Evolutionary conservation across 2,113 vertebrate genomes (phyloP).

Genomic region (Rhea americana): DNA sequence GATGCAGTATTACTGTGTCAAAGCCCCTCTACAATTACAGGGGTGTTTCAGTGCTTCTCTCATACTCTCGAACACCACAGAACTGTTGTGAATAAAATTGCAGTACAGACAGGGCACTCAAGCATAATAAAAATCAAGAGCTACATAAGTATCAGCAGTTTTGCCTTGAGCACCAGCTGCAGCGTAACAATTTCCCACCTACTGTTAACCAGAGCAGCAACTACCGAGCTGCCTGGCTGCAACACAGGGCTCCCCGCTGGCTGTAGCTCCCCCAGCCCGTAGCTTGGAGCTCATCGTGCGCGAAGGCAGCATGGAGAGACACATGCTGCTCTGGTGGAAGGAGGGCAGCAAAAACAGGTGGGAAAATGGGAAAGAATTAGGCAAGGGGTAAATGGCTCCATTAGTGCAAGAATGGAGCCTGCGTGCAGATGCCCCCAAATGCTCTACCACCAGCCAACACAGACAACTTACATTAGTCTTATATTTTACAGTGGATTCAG

Average conservation of each 20-base stretch:
- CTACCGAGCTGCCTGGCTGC: neutral
- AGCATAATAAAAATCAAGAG: too few relatives aligned
- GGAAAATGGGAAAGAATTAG: neutral
- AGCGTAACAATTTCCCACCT: neutral
- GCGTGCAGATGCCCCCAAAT: neutral
- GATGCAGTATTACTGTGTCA: neutral
- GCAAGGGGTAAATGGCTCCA: neutral
- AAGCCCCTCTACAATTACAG: too few relatives aligned
- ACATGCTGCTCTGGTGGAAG: neutral
- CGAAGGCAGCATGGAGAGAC: neutral
- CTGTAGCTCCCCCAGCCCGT: neutral
- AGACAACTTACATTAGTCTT: neutral
- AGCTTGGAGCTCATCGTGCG: neutral
- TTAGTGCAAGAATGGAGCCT: neutral
- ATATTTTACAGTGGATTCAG: neutral
- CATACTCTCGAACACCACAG: rapidly evolving
- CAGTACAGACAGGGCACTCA: neutral
- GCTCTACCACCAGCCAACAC: neutral
- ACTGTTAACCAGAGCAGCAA: neutral
- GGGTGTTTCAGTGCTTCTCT: neutral
- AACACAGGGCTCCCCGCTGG: neutral
- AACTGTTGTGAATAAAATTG: neutral
- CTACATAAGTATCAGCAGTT: neutral
- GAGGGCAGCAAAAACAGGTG: neutral
- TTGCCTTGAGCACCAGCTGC: neutral